phyloP scores from a whole-genome alignment of 2,888 invertebrate species.

The Parnassius smintheus region DNA sequence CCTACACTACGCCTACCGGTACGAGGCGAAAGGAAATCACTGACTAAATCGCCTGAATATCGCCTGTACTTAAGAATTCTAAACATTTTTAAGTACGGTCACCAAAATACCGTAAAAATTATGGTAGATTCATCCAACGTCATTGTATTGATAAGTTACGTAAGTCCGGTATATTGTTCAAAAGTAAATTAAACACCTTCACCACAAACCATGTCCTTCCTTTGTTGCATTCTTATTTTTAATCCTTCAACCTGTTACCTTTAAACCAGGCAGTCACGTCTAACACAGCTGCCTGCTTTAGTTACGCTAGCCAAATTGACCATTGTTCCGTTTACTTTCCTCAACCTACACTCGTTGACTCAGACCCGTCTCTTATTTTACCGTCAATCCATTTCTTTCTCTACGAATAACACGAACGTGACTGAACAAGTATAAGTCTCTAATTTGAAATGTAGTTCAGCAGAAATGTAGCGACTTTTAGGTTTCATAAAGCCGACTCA shows the following conservation, averaged over 20 bases:
- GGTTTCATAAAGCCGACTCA: conserved; percentile 4
- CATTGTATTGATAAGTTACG: no score
- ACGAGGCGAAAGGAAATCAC: no score
- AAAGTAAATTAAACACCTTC: no score
- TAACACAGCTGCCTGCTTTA: conserved; percentile 19
- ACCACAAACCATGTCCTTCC: not conserved
- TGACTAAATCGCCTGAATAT: no score
- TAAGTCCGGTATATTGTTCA: no score
- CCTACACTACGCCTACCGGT: no score
- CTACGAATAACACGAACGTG: conserved; percentile 50
- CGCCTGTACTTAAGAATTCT: no score
- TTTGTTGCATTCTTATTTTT: conserved; percentile 21
- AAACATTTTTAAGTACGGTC: no score
- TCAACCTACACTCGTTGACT: conserved; percentile 5
- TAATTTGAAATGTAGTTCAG: conserved; percentile 52
- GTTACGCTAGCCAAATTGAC: conserved; percentile 25
- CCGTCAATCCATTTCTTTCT: conserved; percentile 27
- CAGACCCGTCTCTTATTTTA: conserved; percentile 15
- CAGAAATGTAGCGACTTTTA: conserved; percentile 21
- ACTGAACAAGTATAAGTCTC: conserved; percentile 55
- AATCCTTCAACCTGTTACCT: conserved; percentile 25
- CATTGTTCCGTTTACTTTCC: conserved; percentile 27
- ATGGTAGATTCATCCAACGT: no score
- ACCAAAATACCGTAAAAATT: no score
- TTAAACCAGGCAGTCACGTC: conserved; percentile 25